Conservation (phyloP, 2,797 vertebrate species). For the Peromyscus eremicus region DNA sequence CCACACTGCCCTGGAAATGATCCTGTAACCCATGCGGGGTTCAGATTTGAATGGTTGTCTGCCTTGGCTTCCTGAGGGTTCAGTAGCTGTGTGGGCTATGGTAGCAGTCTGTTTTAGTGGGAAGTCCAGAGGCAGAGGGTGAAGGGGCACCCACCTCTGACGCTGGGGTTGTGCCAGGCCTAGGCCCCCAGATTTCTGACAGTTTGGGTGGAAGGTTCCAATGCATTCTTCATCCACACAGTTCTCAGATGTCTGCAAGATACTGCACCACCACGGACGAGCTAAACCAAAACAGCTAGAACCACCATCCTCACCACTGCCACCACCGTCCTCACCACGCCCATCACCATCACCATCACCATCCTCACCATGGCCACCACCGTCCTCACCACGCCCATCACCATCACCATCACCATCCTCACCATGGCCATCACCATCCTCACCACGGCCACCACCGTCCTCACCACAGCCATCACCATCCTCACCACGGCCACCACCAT, state of each 20-base stretch:
- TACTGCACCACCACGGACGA: fast-evolving
- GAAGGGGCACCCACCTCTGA: fast-evolving
- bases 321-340: no score
- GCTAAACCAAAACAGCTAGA: fast-evolving
- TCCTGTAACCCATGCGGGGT: neutral
- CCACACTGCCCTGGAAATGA: neutral
- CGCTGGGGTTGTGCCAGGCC: fast-evolving
- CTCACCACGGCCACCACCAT: no score
- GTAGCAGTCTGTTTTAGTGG: fast-evolving
- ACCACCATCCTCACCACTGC: no score
- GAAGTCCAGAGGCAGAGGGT: no score
- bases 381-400: no score
- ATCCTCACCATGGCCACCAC: no score
- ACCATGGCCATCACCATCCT: no score
- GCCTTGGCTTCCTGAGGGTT: neutral
- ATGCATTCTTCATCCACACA: no score
- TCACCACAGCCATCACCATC: no score
- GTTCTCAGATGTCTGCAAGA: fast-evolving
- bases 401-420: no score
- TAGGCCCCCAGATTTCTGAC: fast-evolving
- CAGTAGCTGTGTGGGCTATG: fast-evolving
- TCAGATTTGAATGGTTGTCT: neutral
- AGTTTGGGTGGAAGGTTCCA: neutral
- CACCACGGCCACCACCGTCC: no score
- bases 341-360: no score